These are phyloP conservation scores for Chlorops oryzae DNA, from an alignment of 1,140 invertebrate genomes.

Conservation along the genomic window DNA sequence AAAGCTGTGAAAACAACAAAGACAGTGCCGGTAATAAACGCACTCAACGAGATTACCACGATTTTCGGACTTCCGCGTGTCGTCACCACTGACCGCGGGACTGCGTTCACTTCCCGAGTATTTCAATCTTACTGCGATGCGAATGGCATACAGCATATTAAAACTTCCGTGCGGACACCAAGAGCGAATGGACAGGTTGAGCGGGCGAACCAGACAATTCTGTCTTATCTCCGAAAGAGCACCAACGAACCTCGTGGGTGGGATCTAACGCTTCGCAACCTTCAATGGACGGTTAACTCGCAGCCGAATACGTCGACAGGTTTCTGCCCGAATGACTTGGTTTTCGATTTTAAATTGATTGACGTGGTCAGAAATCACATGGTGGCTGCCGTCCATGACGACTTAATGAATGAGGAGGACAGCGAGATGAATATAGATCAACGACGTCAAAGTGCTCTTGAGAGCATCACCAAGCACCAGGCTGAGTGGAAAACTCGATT, in stretches of 20 bases:
- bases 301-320: conserved; percentile 20
- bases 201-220: conserved; percentile 22
- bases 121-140: conserved; percentile 9
- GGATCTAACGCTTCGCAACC: conserved; percentile 17
- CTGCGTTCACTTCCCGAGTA: conserved; percentile 8
- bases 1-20: conserved; percentile 16
- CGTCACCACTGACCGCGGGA: conserved; percentile 25
- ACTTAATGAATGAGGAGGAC: too few species aligned
- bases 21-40: conserved; percentile 24
- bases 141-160: conserved; percentile 11
- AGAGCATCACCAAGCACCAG: too few species aligned
- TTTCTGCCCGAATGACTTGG: conserved; percentile 20
- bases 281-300: conserved; percentile 30
- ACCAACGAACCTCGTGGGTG: conserved; percentile 17
- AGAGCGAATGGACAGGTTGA: conserved; percentile 25
- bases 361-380: conserved; percentile 7
- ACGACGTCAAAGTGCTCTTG: too few species aligned
- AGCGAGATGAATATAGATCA: too few species aligned
- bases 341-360: conserved; percentile 17
- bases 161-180: conserved; percentile 15
- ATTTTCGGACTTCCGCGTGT: conserved; percentile 16
- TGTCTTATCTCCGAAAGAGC: conserved; percentile 11
- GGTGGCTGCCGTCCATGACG: conserved; percentile 10
- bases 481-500: too few species aligned
- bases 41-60: conserved; percentile 20